Percentiles rank a stretch among this genome's conserved stretches.
phyloP scores from a whole-genome alignment of 1,140 invertebrate genomes.

The Dermatophagoides farinae region DNA sequence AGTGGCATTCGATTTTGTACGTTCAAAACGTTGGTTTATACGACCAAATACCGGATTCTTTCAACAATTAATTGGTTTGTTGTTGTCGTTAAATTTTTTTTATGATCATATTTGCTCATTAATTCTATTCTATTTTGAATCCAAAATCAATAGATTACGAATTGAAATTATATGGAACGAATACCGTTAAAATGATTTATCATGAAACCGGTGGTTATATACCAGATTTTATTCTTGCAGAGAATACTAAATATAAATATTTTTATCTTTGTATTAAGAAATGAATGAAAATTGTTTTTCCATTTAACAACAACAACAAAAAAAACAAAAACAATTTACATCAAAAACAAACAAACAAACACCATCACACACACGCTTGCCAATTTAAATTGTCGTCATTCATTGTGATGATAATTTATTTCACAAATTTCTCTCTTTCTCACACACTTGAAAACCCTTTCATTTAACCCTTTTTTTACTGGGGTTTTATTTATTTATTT shows the following conservation, averaged over 20 bases:
- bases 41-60: constrained; percentile 10
- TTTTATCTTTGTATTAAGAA: constrained; percentile 7
- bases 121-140: constrained; percentile 4
- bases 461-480: no score
- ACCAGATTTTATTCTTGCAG: constrained; percentile 10
- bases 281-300: neutral
- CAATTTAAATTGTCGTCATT: no score
- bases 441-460: no score
- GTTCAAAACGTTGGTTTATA: constrained; percentile 5
- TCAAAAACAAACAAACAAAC: no score
- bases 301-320: neutral
- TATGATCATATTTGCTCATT: neutral
- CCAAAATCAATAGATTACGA: constrained; percentile 25
- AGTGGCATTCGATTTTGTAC: constrained; percentile 36
- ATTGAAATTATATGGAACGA: neutral
- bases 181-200: constrained; percentile 8
- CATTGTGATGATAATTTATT: no score
- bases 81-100: neutral
- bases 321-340: no score
- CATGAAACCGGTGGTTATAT: neutral
- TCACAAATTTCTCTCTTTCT: no score
- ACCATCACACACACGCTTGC: no score
- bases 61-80: constrained; percentile 24
- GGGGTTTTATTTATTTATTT: no score
- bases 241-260: neutral